Conservation (phyloP, 2,113 vertebrate genomes). For the Neotragus pygmaeus region DNA sequence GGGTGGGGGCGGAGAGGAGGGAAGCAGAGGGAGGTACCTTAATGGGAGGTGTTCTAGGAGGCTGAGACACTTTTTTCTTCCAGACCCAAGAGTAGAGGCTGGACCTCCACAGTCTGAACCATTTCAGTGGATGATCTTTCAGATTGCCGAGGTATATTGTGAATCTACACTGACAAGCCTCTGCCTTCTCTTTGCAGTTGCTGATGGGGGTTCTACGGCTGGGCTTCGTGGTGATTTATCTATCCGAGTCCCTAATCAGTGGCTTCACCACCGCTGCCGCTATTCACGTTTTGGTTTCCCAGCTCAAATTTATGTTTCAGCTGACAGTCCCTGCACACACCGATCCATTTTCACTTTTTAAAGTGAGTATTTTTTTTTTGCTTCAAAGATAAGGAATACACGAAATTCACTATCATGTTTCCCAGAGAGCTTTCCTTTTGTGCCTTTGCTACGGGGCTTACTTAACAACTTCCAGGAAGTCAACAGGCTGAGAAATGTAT, state of each 20-base stretch:
- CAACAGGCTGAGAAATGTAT: not conserved
- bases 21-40: not conserved
- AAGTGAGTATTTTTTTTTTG: constrained; percentile 84
- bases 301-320: constrained; percentile 95
- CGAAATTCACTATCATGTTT: not conserved
- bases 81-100: not conserved
- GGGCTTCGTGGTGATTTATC: constrained; percentile 94
- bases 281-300: constrained; percentile 93
- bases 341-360: constrained; percentile 86
- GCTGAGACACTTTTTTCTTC: not conserved
- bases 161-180: not conserved
- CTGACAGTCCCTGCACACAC: constrained; percentile 83
- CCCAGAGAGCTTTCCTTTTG: not conserved
- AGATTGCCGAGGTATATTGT: not conserved
- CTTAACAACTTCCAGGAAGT: not conserved
- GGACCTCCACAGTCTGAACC: not conserved
- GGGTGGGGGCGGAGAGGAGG: rapidly evolving
- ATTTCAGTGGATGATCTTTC: not conserved
- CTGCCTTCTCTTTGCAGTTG: constrained; percentile 81
- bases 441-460: not conserved
- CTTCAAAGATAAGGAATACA: not conserved
- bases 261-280: constrained; percentile 96
- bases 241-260: constrained; percentile 94
- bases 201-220: constrained; percentile 87
- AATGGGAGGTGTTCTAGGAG: not conserved